Conservation (phyloP, 30 jellyfish, hydroid and myxozoan species). For the Sanderia malayensis region DNA sequence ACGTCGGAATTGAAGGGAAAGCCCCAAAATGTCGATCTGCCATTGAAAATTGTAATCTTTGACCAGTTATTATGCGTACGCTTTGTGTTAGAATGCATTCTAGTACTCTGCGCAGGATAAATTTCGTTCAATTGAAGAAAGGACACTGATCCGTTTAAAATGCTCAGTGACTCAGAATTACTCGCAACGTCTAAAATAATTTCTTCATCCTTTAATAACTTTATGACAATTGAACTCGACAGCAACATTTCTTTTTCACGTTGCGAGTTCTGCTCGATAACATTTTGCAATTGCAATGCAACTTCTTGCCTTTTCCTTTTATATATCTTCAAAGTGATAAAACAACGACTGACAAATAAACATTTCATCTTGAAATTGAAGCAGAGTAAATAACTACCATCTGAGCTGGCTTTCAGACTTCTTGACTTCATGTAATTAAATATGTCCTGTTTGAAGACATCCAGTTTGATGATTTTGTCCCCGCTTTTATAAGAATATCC, state of each 20-base stretch:
- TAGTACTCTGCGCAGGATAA: conserved; percentile 20
- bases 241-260: not conserved
- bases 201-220: not conserved
- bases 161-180: conserved; percentile 15
- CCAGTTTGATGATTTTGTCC: not conserved
- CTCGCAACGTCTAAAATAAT: not conserved
- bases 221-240: not conserved
- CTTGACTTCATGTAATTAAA: not conserved
- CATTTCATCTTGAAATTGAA: not conserved
- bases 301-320: not conserved
- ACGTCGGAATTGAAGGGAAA: conserved; percentile 12
- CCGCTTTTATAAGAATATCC: not conserved
- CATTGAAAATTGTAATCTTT: not conserved
- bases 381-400: not conserved
- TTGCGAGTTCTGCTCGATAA: too few species aligned
- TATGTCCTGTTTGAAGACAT: not conserved
- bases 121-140: conserved; percentile 17
- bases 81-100: not conserved
- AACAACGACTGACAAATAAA: not conserved
- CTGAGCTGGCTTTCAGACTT: not conserved
- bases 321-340: not conserved
- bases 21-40: not conserved
- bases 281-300: not conserved
- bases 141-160: conserved; percentile 19
- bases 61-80: conserved; percentile 5